phyloP scores from a whole-genome alignment of 2,113 vertebrate species.

The Prietella phreatophila region DNA sequence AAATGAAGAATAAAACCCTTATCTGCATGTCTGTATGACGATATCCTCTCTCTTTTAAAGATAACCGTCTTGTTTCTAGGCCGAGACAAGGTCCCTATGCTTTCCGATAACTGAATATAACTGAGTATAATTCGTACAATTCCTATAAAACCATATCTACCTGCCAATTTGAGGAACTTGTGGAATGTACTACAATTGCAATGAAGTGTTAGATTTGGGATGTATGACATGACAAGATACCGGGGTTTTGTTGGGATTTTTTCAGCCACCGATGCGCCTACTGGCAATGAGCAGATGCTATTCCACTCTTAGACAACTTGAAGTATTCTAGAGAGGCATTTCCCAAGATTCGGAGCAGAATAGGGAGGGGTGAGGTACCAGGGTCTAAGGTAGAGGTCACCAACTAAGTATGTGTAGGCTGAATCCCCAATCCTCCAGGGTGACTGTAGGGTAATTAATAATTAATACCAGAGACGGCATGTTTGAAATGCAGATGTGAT shows the following conservation, averaged over 20 bases:
- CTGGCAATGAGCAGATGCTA: background rate
- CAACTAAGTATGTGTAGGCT: slow-evolving; percentile 85
- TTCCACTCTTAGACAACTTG: background rate
- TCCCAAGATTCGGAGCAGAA: slow-evolving; percentile 66
- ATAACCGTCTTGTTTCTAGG: background rate
- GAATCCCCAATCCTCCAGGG: slow-evolving; percentile 93
- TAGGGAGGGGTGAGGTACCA: slow-evolving; percentile 16
- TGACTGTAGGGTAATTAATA: slow-evolving; percentile 99
- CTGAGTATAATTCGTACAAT: background rate
- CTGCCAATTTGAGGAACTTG: background rate
- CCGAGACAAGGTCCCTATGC: background rate
- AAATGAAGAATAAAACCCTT: background rate
- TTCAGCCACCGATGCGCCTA: background rate
- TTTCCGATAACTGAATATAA: background rate
- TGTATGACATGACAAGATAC: too few relatives aligned
- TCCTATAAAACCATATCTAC: background rate
- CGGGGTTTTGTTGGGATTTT: background rate
- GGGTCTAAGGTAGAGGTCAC: slow-evolving; percentile 83
- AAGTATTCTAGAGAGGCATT: slow-evolving; percentile 71
- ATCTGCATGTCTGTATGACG: background rate
- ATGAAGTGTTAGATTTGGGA: background rate
- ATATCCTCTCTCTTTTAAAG: background rate
- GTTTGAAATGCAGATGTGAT: slow-evolving; percentile 99
- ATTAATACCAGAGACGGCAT: slow-evolving; percentile 97
- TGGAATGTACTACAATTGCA: background rate